These are phyloP conservation scores for Resseliella maxima DNA, from an alignment of 2,888 invertebrate species.

Conservation along the genomic window DNA sequence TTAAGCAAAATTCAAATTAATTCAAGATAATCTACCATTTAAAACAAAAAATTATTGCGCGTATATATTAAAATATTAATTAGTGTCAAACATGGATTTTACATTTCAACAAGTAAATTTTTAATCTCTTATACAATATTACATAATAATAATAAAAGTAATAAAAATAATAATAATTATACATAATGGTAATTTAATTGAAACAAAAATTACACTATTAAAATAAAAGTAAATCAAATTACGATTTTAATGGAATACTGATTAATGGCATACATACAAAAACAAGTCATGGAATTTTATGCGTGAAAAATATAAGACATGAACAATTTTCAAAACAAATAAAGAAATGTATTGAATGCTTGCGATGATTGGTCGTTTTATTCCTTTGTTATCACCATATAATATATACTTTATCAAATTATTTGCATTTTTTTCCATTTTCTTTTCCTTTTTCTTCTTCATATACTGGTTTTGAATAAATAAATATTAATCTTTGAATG, in stretches of 20 bases:
- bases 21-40: conserved; percentile 38
- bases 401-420: neutral
- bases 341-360: conserved; percentile 51
- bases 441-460: neutral
- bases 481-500: neutral
- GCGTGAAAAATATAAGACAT: conserved; percentile 45
- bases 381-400: neutral
- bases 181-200: conserved; percentile 51
- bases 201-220: conserved; percentile 11
- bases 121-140: conserved; percentile 30
- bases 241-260: conserved; percentile 49
- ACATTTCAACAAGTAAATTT: conserved; percentile 32
- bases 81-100: conserved; percentile 53
- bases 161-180: conserved; percentile 30
- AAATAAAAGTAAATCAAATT: conserved; percentile 11
- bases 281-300: conserved; percentile 35
- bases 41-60: conserved; percentile 17
- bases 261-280: conserved; percentile 18
- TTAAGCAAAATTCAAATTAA: neutral
- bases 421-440: neutral
- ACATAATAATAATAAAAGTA: neutral
- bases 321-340: conserved; percentile 44
- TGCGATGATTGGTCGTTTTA: conserved; percentile 48
- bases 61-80: conserved; percentile 31
- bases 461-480: neutral